These are phyloP conservation scores for Goniozus legneri DNA, from an alignment of 1,140 invertebrate genomes.

Conservation along the genomic window DNA sequence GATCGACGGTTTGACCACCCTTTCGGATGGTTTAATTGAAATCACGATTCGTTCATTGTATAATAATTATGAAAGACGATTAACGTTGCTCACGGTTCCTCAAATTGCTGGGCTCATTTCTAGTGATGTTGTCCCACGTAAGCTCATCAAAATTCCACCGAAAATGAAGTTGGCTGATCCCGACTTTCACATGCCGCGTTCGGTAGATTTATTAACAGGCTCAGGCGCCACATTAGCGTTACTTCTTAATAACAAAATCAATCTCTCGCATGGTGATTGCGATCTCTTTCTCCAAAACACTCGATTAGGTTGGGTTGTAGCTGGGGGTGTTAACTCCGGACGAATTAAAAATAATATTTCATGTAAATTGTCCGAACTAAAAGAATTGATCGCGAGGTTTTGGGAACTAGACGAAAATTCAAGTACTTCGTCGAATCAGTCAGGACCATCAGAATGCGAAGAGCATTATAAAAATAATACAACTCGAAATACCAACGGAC, in stretches of 20 bases:
- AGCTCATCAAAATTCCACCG: slow-evolving; percentile 8
- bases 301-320: slow-evolving; percentile 13
- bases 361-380: background rate
- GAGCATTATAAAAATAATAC: background rate
- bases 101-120: background rate
- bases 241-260: slow-evolving; percentile 11
- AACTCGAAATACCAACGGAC: background rate
- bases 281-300: slow-evolving; percentile 12
- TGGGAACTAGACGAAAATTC: too few relatives aligned
- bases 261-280: background rate
- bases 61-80: background rate
- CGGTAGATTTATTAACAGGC: slow-evolving; percentile 12
- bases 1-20: background rate
- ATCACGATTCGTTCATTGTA: background rate
- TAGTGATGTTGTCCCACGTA: background rate
- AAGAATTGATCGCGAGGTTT: too few relatives aligned
- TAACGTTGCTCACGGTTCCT: background rate
- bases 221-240: slow-evolving; percentile 10
- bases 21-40: background rate
- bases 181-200: slow-evolving; percentile 8
- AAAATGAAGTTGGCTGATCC: slow-evolving; percentile 21
- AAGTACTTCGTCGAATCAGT: background rate
- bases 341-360: too few relatives aligned
- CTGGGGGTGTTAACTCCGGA: too few relatives aligned
- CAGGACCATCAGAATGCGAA: background rate